Base-by-base conservation (phyloP, 2,888 invertebrate genomes). In the Synergus laeviventris region DNA sequence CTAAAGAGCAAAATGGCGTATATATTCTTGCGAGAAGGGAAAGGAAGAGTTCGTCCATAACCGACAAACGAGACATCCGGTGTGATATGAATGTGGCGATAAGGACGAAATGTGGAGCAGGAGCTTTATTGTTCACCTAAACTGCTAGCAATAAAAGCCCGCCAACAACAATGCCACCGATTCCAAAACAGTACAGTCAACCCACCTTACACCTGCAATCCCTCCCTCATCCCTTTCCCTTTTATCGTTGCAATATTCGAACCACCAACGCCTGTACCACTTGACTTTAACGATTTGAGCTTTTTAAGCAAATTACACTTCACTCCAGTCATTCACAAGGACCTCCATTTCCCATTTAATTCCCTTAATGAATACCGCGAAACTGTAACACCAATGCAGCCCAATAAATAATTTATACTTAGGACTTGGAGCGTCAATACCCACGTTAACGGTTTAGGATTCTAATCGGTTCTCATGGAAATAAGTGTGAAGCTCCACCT, bases 41-140 rank as follows among this genome's bases (percentile, higher is more conserved):
- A 18, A 31, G 54, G 3, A 18, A 54, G 54, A 54, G 83, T 81
- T 81, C 84, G 83, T 84, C 84, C 84, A 85, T 87, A 87, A 86
- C 85, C 84, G 82, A 81, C 83, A 82, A 85, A 84, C 85, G 83
- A 83, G 82, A 83, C 82, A 77, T 83, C 80, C 82, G 79, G 78
- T 74, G 81, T 81, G 86, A 84, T 84, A 84, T 85, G 83, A 85
- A 86, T 82, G 83, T 70, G 80, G 79, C 83, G 84, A 85, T 85
- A 83, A 84, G 85, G 83, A 80, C 79, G 76, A 84, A 85, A 83
- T 80, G 84, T 81, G 78, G 78, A 79, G 79, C 84, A 83, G 77
- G 76, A 83, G 84, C 81, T 88, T 87, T 87, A 87, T 88, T 86
- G 86, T 87, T 85, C 85, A 82, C 81, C 83, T 79, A 84, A 86